Conservation (phyloP, 1,140 invertebrate species). For the Melitaea cinxia region DNA sequence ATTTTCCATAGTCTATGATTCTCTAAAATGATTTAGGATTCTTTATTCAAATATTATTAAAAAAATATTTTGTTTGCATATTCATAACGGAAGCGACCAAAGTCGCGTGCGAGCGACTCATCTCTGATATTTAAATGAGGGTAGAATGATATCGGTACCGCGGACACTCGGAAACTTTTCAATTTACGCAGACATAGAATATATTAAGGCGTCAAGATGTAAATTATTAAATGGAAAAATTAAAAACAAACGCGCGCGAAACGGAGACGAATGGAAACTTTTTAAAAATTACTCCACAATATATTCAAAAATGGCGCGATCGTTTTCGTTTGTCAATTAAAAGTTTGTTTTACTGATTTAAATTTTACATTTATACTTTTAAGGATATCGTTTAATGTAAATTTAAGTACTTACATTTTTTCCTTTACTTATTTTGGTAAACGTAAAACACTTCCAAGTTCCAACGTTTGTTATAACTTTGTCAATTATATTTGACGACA, state of each 20-base stretch:
- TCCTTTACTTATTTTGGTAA: too few species aligned
- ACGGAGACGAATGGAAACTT: constrained; percentile 57
- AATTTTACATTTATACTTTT: constrained; percentile 9
- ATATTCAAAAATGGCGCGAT: constrained; percentile 56
- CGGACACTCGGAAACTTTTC: constrained; percentile 54
- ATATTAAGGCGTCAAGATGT: constrained; percentile 57
- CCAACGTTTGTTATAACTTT: too few species aligned
- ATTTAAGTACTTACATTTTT: neutral
- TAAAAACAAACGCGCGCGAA: constrained; percentile 47
- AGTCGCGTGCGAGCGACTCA: constrained; percentile 1
- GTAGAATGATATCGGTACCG: constrained; percentile 20
- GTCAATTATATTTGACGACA: too few species aligned
- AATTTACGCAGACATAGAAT: constrained; percentile 55
- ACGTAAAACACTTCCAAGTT: too few species aligned
- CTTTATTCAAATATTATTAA: neutral
- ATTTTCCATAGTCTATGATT: too few species aligned
- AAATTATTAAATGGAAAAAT: constrained; percentile 66
- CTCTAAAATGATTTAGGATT: neutral
- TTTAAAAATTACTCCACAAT: constrained; percentile 64
- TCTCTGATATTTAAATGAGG: constrained; percentile 43
- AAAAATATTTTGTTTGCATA: neutral
- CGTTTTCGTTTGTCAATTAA: constrained; percentile 48
- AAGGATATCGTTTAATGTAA: neutral
- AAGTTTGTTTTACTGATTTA: constrained; percentile 15
- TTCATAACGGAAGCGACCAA: neutral